These are phyloP conservation scores for Drosophila anomelani DNA, from an alignment of 2,888 invertebrate genomes.

Conservation along the genomic window DNA sequence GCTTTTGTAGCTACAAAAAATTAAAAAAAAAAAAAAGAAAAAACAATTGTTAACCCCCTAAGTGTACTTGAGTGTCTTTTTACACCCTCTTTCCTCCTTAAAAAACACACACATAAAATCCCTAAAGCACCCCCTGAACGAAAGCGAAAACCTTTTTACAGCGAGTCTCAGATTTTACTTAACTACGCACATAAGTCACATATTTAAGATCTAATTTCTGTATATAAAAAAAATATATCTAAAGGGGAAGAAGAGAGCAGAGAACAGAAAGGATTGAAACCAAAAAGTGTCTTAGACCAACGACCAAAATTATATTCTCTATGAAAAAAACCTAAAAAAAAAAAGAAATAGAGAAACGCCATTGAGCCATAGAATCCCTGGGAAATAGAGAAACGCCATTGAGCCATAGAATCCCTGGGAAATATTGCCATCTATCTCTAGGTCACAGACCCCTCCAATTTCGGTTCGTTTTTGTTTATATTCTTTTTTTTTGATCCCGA, in stretches of 20 bases:
- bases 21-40: slow-evolving; percentile 19
- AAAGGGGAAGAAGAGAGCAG: slow-evolving; percentile 20
- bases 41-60: slow-evolving; percentile 55
- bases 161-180: slow-evolving; percentile 79
- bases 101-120: slow-evolving; percentile 6
- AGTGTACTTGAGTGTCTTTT: slow-evolving; percentile 67
- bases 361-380: slow-evolving; percentile 36
- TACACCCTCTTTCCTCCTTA: slow-evolving; percentile 24
- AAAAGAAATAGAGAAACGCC: slow-evolving; percentile 34
- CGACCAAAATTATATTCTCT: slow-evolving; percentile 68
- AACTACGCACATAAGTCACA: slow-evolving; percentile 76
- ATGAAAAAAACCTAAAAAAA: no score
- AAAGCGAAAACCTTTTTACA: slow-evolving; percentile 58
- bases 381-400: slow-evolving; percentile 15
- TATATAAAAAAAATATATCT: slow-evolving; percentile 58
- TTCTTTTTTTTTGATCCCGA: slow-evolving; percentile 10
- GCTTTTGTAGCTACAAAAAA: slow-evolving; percentile 51
- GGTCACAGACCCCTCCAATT: slow-evolving; percentile 22
- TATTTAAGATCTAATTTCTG: slow-evolving; percentile 62
- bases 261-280: slow-evolving; percentile 60
- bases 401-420: slow-evolving; percentile 37
- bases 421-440: slow-evolving; percentile 19
- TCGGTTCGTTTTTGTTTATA: slow-evolving; percentile 24
- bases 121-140: slow-evolving; percentile 25
- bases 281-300: slow-evolving; percentile 78